Evolutionary conservation across 1,140 invertebrate genomes (phyloP).

Genomic region (Drosophila santomea): DNA sequence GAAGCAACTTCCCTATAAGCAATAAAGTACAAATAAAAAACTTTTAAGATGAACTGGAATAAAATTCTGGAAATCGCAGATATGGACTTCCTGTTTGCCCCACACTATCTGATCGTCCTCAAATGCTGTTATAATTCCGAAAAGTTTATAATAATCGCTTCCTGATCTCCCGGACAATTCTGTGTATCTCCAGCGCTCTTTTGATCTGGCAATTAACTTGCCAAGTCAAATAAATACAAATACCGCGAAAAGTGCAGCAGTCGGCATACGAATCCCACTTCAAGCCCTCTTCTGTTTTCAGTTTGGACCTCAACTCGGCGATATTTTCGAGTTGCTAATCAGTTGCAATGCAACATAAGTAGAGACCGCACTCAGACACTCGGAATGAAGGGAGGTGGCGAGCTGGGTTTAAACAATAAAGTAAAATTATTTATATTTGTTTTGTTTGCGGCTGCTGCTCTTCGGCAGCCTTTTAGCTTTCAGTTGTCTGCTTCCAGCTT

Average conservation of each 20-base stretch:
- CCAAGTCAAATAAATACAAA: conserved; percentile 64
- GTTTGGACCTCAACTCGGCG: background rate
- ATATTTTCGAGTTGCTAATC: conserved; percentile 35
- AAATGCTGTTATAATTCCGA: background rate
- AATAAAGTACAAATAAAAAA: no score
- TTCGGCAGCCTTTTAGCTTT: background rate
- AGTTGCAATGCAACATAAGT: conserved; percentile 49
- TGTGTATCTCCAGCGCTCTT: background rate
- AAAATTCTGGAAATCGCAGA: no score
- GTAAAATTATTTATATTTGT: conserved; percentile 77
- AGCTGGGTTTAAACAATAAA: conserved; percentile 68
- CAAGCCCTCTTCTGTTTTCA: background rate
- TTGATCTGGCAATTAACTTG: conserved; percentile 39
- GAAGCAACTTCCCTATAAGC: no score
- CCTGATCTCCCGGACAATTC: background rate
- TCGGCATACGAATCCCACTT: conserved; percentile 2
- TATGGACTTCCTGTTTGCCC: background rate
- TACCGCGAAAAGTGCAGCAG: conserved; percentile 48
- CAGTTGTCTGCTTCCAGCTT: background rate
- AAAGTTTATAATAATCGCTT: conserved; percentile 4
- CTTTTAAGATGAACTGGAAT: no score
- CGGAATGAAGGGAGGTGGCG: background rate
- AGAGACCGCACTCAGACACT: conserved; percentile 22
- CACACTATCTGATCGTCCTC: background rate
- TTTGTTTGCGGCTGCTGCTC: conserved; percentile 24